Conservation (phyloP, 2,797 vertebrate genomes). For the Coregonus ussuriensis region DNA sequence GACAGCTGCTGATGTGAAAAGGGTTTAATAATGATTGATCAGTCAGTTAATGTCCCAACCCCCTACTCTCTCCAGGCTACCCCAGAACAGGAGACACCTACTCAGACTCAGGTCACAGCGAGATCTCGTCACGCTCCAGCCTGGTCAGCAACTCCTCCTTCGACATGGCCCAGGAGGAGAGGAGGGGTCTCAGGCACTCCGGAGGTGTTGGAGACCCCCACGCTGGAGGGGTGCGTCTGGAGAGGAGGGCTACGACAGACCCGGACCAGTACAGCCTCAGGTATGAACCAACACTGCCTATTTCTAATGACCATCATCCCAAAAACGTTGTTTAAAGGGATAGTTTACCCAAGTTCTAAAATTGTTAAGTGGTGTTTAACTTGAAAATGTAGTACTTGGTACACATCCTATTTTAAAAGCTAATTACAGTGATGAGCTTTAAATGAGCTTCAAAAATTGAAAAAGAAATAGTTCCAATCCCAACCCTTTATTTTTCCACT, state of each 20-base stretch:
- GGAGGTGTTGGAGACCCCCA: slow-evolving; percentile 73
- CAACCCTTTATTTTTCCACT: background rate
- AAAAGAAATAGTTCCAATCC: background rate
- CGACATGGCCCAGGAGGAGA: slow-evolving; percentile 91
- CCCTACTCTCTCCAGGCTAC: slow-evolving; percentile 76
- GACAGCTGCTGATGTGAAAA: no score
- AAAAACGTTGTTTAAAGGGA: background rate
- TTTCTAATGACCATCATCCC: background rate
- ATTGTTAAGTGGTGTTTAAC: background rate
- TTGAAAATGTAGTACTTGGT: background rate
- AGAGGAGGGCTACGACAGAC: slow-evolving; percentile 87
- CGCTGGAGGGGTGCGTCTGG: slow-evolving; percentile 82
- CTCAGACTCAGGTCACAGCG: slow-evolving; percentile 95
- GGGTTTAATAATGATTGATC: no score
- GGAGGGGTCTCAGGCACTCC: slow-evolving; percentile 77
- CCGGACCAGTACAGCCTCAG: slow-evolving; percentile 94
- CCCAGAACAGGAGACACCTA: slow-evolving; percentile 87
- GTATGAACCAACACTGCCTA: slow-evolving; percentile 63
- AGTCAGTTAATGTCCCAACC: background rate
- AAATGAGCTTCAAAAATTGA: background rate
- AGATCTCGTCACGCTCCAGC: slow-evolving; percentile 96
- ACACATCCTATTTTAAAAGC: background rate
- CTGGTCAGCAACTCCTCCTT: slow-evolving; percentile 98
- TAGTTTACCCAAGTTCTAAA: background rate
- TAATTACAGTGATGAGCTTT: background rate